These are phyloP conservation scores for Drosophila serrata DNA, from an alignment of 1,140 invertebrate species.

Conservation along the genomic window DNA sequence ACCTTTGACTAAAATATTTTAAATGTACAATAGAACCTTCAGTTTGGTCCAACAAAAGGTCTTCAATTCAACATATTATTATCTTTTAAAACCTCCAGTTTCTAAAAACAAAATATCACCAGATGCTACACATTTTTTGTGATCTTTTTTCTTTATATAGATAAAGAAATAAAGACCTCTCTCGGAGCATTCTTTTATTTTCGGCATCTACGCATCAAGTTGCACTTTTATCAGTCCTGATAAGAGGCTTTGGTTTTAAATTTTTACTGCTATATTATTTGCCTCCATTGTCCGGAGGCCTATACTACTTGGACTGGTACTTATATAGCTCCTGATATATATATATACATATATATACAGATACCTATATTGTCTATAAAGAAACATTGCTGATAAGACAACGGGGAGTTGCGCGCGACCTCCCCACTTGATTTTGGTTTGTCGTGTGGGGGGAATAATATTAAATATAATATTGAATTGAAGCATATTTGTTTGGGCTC, in stretches of 20 bases:
- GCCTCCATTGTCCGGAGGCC: slow-evolving; percentile 38
- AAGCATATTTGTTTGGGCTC: slow-evolving; percentile 38
- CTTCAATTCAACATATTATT: too few species aligned
- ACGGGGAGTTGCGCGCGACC: slow-evolving; percentile 65
- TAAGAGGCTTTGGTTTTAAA: slow-evolving; percentile 15
- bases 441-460: slow-evolving; percentile 2
- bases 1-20: too few species aligned
- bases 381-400: slow-evolving; percentile 63
- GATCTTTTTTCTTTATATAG: background rate
- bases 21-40: background rate
- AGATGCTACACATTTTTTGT: slow-evolving; percentile 1
- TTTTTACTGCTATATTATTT: slow-evolving; percentile 31
- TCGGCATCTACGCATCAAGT: slow-evolving; percentile 34
- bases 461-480: slow-evolving; percentile 19
- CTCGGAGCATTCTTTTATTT: slow-evolving; percentile 25
- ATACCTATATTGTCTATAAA: slow-evolving; percentile 43
- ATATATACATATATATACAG: slow-evolving; percentile 24
- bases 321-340: slow-evolving; percentile 26
- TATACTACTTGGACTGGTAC: slow-evolving; percentile 18
- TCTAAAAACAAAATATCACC: slow-evolving; percentile 6
- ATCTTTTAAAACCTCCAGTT: background rate
- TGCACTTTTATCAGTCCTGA: slow-evolving; percentile 48
- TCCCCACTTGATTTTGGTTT: slow-evolving; percentile 53
- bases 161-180: background rate
- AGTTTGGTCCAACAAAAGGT: background rate